A percentile compares a stretch with the other conserved stretches of the same genome.
These are phyloP conservation scores for Psittacula derbiana DNA, from an alignment of 2,797 vertebrate species.

Conservation along the genomic window DNA sequence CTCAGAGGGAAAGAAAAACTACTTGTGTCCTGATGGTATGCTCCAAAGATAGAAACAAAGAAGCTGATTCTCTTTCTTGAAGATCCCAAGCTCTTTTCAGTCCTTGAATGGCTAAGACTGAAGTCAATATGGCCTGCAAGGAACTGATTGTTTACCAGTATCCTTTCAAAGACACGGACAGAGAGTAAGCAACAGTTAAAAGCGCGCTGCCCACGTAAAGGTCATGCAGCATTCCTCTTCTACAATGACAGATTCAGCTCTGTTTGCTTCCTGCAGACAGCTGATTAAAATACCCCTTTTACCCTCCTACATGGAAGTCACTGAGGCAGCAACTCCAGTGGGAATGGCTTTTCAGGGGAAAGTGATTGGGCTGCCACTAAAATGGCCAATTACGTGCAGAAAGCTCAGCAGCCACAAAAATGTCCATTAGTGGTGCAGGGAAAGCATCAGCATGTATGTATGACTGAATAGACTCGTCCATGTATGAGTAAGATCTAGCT, in stretches of 20 bases:
- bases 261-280: not conserved
- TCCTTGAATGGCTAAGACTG: not conserved
- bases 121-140: not conserved
- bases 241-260: not conserved
- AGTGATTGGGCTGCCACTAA: not conserved
- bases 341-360: not conserved
- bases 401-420: conserved; percentile 43
- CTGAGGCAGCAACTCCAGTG: not conserved
- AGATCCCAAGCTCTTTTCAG: not conserved
- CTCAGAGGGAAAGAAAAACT: not conserved
- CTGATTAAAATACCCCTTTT: not conserved
- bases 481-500: conserved; percentile 14
- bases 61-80: not conserved
- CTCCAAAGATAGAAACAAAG: not conserved
- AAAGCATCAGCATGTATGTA: not conserved
- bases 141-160: not conserved
- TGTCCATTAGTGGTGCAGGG: not conserved
- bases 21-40: not conserved
- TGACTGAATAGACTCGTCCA: not conserved
- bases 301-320: not conserved
- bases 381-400: conserved; percentile 26
- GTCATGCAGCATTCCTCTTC: not conserved
- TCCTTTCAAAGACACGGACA: not conserved
- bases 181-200: not conserved
- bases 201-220: not conserved